Base-by-base conservation (phyloP, 1,140 invertebrate species). In the Scaptomyza montana region DNA sequence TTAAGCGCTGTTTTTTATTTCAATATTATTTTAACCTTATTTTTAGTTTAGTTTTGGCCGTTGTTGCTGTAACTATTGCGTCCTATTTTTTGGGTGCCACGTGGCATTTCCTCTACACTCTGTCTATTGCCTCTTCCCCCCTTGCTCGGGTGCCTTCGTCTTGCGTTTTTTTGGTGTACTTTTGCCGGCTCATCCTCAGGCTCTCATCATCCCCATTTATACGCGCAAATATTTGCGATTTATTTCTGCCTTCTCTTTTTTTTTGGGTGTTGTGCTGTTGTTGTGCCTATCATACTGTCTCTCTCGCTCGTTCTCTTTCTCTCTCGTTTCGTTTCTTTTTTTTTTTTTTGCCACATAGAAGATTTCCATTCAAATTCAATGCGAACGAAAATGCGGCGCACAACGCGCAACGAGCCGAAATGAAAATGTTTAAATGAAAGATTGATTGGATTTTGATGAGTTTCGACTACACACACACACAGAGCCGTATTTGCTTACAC, bases 381-480 rank as follows among this genome's bases (percentile, higher is more conserved):
- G 77, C 62, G 77, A 80, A 43, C 62, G 77, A 80, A 43, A 43
- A 72, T 63, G 62, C 43, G 64, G 46, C 80, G 65, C 80, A 65
- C 33, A 36, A 36, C 33, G 70, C 80, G 81, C 81, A 87, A 64
- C 81, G 82, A 86, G 71, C 82, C 75, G 82, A 86, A 86, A 86
- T 86, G 81, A 86, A 86, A 86, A 86, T 86, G 81, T 86, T 86
- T 86, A 86, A 87, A 87, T 86, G 81, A 86, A 87, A 86, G 81
- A 86, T 86, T 86, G 81, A 86, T 86, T 86, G 81, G 81, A 87
- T 87, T 85, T 85, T 85, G 81, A 85, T 85, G 81, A 85, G 86
- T 85, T 85, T 85, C 81, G 45, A 72, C 74, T 76, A 77, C 80
- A 61, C 66, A 36, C 36, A 43, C 45, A 60, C 41, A 63, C 45